A percentile compares a stretch with the other conserved stretches of the same genome.
Conservation (phyloP, 2,113 vertebrate genomes). For the Grus americana region DNA sequence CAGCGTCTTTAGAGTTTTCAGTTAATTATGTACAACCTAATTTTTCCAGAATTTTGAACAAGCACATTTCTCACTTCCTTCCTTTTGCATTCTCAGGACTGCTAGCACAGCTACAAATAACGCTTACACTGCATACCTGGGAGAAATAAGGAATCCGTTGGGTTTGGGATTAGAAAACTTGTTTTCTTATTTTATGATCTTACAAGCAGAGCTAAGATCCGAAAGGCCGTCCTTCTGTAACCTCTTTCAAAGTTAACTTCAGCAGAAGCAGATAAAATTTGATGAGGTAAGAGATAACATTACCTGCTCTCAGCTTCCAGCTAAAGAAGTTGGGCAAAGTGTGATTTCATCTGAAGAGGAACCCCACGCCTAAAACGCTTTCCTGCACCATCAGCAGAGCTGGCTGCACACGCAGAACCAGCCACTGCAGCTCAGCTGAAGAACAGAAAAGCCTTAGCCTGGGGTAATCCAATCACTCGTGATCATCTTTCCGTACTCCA, state of each 20-base stretch:
- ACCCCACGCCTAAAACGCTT: neutral
- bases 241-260: neutral
- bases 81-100: neutral
- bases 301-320: constrained; percentile 12
- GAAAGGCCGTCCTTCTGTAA: neutral
- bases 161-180: neutral
- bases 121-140: neutral
- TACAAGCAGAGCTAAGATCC: neutral
- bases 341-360: constrained; percentile 16
- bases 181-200: neutral
- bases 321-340: constrained; percentile 13
- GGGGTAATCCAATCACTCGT: neutral
- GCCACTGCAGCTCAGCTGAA: neutral
- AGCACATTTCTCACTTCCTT: neutral
- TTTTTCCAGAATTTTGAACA: constrained; percentile 2
- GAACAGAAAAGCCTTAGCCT: neutral
- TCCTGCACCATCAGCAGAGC: neutral
- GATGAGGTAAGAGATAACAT: constrained; percentile 29
- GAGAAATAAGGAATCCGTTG: neutral
- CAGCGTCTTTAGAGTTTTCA: neutral
- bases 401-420: neutral
- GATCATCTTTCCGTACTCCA: neutral
- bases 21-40: constrained; percentile 24
- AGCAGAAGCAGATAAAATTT: neutral
- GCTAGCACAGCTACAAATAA: neutral